Evolutionary conservation across 2,113 vertebrate genomes (phyloP).

Genomic region (Leuciscus idus): DNA sequence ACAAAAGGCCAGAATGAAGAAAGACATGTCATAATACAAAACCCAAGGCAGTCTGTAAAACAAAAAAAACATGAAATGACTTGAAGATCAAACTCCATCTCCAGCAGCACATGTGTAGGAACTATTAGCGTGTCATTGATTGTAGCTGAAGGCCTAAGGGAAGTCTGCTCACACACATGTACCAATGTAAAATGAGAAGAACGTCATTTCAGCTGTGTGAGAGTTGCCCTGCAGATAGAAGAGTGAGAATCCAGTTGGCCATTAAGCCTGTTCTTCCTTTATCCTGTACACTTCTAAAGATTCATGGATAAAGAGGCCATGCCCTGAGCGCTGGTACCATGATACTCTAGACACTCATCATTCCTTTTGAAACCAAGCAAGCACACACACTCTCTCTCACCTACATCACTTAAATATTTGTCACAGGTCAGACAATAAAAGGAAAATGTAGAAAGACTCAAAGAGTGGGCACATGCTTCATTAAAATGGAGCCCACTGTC

Average conservation of each 20-base stretch:
- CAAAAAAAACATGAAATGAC: conserved; percentile 29
- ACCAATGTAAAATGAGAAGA: conserved; percentile 26
- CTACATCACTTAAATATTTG: conserved; percentile 3
- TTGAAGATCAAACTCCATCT: conserved; percentile 41
- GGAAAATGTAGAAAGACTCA: not conserved
- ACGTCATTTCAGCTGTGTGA: not conserved
- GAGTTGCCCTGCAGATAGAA: conserved; percentile 2
- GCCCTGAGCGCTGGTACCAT: not conserved
- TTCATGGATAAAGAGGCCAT: conserved; percentile 42
- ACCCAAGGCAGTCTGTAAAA: conserved; percentile 44
- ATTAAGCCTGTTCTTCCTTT: conserved; percentile 34
- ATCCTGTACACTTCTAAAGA: conserved; percentile 16
- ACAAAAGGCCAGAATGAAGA: conserved; percentile 17
- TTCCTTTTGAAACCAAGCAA: not conserved
- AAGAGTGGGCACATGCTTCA: conserved; percentile 27
- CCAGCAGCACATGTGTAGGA: conserved; percentile 49
- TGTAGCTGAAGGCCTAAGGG: conserved; percentile 34
- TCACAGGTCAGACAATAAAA: not conserved
- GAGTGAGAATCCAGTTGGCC: not conserved
- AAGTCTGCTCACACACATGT: conserved; percentile 20
- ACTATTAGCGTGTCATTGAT: conserved; percentile 52
- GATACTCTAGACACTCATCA: not conserved
- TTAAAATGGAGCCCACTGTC: conserved; percentile 40
- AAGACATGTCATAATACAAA: too few relatives aligned
- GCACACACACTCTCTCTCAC: not conserved